Percentiles rank a stretch among this genome's conserved stretches.
Conservation (phyloP, 2,113 vertebrate species). For the Pitta sordida region DNA sequence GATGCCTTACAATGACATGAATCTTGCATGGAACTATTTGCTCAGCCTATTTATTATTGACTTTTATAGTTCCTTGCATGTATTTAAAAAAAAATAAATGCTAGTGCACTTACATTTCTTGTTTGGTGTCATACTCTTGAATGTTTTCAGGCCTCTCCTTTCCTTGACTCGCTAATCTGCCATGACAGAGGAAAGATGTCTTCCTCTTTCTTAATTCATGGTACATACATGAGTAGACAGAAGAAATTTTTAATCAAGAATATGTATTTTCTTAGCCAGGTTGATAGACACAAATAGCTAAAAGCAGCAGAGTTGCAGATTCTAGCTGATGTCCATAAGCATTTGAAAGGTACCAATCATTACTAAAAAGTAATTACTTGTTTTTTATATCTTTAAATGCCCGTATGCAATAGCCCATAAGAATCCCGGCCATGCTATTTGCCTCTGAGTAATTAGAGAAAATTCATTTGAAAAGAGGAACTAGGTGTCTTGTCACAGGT, state of each 20-base stretch:
- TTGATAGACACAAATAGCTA: not conserved
- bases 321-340: not conserved
- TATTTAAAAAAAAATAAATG: not conserved
- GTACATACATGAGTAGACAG: not conserved
- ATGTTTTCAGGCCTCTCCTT: not conserved
- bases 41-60: not conserved
- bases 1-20: conserved; percentile 33
- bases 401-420: not conserved
- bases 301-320: not conserved
- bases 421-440: not conserved
- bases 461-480: not conserved
- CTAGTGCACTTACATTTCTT: not conserved
- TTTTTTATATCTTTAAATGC: not conserved
- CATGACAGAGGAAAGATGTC: not conserved
- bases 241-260: not conserved
- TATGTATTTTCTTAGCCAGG: not conserved
- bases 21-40: not conserved
- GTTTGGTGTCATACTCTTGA: not conserved
- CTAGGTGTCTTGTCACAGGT: not conserved
- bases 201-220: not conserved
- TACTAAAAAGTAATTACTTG: not conserved
- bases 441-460: not conserved
- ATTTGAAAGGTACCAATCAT: not conserved
- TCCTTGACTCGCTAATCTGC: not conserved
- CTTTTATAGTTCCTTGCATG: not conserved